Evolutionary conservation across 2,888 invertebrate species (phyloP).

Genomic region (Ophion ventricosus): DNA sequence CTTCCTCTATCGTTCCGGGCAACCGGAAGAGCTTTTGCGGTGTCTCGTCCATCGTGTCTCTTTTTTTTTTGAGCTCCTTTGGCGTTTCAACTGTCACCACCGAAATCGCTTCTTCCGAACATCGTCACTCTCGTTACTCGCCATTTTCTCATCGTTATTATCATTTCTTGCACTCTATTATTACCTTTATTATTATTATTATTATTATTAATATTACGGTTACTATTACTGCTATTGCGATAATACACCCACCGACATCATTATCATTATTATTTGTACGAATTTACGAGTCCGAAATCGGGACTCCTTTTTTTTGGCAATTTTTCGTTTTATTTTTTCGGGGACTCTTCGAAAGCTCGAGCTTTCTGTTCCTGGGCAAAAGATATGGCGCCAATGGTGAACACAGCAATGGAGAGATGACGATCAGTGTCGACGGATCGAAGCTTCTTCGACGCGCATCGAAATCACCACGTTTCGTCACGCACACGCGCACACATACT

Average conservation of each 20-base stretch:
- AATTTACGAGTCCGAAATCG: background rate
- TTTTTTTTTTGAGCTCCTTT: conserved; percentile 25
- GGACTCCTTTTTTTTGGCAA: conserved; percentile 3
- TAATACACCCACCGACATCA: background rate
- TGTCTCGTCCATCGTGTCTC: conserved; percentile 74
- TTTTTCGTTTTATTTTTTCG: background rate
- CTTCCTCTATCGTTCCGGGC: conserved; percentile 81
- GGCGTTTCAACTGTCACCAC: conserved; percentile 60
- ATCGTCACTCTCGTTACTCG: conserved; percentile 62
- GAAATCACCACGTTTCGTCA: conserved; percentile 67
- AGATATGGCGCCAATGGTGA: conserved; percentile 33
- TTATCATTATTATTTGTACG: background rate
- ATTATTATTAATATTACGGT: background rate
- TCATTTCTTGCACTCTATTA: conserved; percentile 21
- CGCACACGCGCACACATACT: conserved; percentile 6
- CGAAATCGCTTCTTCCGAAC: conserved; percentile 63
- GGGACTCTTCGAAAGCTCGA: conserved; percentile 1
- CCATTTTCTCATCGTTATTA: conserved; percentile 54
- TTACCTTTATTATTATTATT: background rate
- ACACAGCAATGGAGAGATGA: background rate
- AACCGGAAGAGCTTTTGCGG: conserved; percentile 79
- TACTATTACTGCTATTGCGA: background rate
- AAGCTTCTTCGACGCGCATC: conserved; percentile 67
- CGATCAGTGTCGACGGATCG: conserved; percentile 41
- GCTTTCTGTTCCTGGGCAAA: conserved; percentile 3